These are phyloP conservation scores for Hemicrepidius hirtus DNA, from an alignment of 2,888 invertebrate species.

Conservation along the genomic window DNA sequence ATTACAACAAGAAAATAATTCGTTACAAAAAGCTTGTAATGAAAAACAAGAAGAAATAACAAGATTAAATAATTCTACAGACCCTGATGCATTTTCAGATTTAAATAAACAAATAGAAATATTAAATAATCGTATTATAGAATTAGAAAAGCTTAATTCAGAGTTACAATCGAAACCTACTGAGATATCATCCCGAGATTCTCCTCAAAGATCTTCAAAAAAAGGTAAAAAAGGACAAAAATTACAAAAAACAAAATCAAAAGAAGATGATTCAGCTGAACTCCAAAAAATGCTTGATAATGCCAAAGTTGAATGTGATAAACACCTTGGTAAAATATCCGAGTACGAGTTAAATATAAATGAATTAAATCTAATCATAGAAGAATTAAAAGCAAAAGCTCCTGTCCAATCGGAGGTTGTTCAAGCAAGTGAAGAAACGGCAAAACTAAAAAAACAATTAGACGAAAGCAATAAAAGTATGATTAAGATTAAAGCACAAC, in stretches of 20 bases:
- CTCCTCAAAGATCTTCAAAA: conserved; percentile 46
- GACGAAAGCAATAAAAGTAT: conserved; percentile 85
- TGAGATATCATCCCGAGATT: conserved; percentile 25
- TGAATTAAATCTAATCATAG: conserved; percentile 71
- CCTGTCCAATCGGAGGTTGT: conserved; percentile 12
- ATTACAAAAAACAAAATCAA: conserved; percentile 31
- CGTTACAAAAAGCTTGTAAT: conserved; percentile 45
- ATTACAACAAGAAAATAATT: conserved; percentile 71
- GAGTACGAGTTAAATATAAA: conserved; percentile 56
- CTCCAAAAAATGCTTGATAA: conserved; percentile 52
- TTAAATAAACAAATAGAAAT: conserved; percentile 25
- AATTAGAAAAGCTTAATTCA: conserved; percentile 53
- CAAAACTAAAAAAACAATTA: conserved; percentile 80
- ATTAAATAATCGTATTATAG: conserved; percentile 43
- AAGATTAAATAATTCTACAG: neutral
- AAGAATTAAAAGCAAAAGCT: conserved; percentile 57
- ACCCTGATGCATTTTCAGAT: neutral
- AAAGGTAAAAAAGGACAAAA: conserved; percentile 44
- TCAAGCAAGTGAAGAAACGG: conserved; percentile 67
- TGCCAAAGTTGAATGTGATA: conserved; percentile 53
- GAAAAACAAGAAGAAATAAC: conserved; percentile 22
- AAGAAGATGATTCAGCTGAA: conserved; percentile 35
- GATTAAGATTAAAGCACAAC: conserved; percentile 84
- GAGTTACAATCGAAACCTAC: conserved; percentile 21
- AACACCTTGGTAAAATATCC: conserved; percentile 54